Evolutionary conservation across 1,140 invertebrate genomes (phyloP).

Genomic region (Daktulosphaira vitifoliae): DNA sequence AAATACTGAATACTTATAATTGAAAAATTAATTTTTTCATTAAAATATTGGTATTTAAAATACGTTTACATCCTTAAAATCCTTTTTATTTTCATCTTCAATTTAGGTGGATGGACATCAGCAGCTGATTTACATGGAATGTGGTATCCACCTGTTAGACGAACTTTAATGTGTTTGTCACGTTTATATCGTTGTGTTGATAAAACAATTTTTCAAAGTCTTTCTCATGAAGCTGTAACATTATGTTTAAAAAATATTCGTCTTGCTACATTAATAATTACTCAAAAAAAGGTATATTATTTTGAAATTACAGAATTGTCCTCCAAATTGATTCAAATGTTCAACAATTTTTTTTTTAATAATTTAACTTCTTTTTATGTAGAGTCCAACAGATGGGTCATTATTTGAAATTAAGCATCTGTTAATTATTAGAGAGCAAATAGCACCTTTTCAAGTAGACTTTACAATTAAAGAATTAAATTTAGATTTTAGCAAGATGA

Average conservation of each 20-base stretch:
- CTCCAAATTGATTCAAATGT: background rate
- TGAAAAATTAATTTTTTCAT: too few relatives aligned
- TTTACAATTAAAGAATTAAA: conserved; percentile 86
- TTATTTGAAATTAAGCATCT: conserved; percentile 97
- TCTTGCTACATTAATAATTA: conserved; percentile 62
- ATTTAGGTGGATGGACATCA: conserved; percentile 45
- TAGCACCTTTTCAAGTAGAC: conserved; percentile 95
- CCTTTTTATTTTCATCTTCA: too few relatives aligned
- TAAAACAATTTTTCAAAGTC: conserved; percentile 86
- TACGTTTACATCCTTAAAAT: too few relatives aligned
- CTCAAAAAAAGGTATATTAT: conserved; percentile 49
- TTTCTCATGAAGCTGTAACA: conserved; percentile 90
- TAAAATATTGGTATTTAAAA: too few relatives aligned
- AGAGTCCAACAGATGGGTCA: conserved; percentile 77
- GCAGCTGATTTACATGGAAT: conserved; percentile 96
- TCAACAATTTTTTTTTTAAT: background rate
- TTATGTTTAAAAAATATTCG: conserved; percentile 85
- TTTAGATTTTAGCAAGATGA: conserved; percentile 83
- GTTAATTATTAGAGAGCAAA: conserved; percentile 92
- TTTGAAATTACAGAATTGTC: background rate
- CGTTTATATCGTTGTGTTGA: conserved; percentile 93
- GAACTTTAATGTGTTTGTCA: conserved; percentile 89
- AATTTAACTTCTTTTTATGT: conserved; percentile 38
- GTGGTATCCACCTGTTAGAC: conserved; percentile 97
- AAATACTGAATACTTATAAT: too few relatives aligned